Percentiles rank a stretch among this genome's conserved stretches.
phyloP scores from a whole-genome alignment of 2,113 vertebrate genomes.

The Oxyruncus cristatus region DNA sequence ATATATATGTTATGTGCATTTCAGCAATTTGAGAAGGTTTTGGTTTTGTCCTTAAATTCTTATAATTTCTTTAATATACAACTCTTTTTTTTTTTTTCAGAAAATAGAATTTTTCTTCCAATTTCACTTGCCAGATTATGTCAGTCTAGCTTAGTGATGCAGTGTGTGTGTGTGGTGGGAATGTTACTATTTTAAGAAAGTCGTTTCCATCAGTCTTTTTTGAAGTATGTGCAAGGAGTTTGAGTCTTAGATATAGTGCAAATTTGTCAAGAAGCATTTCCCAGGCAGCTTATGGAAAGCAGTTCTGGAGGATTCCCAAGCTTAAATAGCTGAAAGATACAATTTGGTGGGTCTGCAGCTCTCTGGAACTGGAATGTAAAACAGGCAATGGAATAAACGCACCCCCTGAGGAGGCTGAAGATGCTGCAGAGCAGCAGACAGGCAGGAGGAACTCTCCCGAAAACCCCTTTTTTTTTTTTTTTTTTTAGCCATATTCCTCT shows the following conservation, averaged over 20 bases:
- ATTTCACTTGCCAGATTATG: neutral
- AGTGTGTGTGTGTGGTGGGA: neutral
- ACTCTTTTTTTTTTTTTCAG: neutral
- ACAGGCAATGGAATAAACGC: neutral
- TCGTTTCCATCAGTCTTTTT: neutral
- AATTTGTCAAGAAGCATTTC: slow-evolving; percentile 10
- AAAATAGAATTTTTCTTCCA: neutral
- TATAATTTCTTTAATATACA: neutral
- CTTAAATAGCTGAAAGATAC: neutral
- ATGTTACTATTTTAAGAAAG: neutral
- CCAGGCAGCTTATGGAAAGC: slow-evolving; percentile 1
- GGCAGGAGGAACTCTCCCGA: neutral
- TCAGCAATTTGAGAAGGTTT: neutral
- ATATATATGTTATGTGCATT: neutral
- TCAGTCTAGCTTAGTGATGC: neutral
- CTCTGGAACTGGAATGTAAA: slow-evolving; percentile 2
- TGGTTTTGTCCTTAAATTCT: neutral
- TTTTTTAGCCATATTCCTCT: neutral
- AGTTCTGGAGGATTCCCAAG: slow-evolving; percentile 12
- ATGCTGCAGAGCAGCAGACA: neutral
- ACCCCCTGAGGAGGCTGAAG: neutral
- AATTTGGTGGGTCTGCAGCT: neutral
- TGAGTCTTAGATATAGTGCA: neutral
- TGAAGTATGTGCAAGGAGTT: neutral
- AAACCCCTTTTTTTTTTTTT: neutral